These are phyloP conservation scores for Sinella curviseta DNA, from an alignment of 1,140 invertebrate species.

Conservation along the genomic window DNA sequence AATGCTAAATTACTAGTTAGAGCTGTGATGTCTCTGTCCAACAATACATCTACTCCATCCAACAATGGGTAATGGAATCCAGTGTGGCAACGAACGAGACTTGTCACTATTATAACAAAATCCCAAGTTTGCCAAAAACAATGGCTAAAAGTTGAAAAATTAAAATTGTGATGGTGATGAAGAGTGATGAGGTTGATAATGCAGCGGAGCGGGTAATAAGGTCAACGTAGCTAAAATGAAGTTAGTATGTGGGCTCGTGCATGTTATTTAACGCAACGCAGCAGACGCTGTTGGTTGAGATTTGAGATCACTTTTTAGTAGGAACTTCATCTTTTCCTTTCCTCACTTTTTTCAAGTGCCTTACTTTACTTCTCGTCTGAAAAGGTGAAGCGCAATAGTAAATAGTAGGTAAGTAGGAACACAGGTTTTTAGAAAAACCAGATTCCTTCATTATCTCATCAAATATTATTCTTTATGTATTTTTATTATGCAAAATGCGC, in stretches of 20 bases:
- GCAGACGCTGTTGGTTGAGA: background rate
- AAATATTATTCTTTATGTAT: background rate
- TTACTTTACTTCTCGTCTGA: background rate
- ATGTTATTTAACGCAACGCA: too few species aligned
- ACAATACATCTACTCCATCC: too few species aligned
- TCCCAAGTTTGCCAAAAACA: too few species aligned
- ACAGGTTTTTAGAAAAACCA: background rate
- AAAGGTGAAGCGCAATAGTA: background rate
- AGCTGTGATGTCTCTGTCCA: too few species aligned
- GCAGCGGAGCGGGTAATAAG: constrained; percentile 14
- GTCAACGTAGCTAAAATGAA: background rate
- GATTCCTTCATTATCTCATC: background rate
- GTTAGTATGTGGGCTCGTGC: too few species aligned
- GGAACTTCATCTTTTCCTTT: background rate
- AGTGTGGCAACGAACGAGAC: too few species aligned
- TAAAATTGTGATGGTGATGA: too few species aligned
- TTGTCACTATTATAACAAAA: too few species aligned
- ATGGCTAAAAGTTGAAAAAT: background rate
- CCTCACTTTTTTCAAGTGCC: background rate
- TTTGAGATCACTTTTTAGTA: background rate
- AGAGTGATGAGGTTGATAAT: too few species aligned
- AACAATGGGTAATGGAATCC: too few species aligned
- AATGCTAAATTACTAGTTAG: too few species aligned
- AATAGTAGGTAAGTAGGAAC: background rate
- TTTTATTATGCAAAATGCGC: background rate